Evolutionary conservation across 2,113 vertebrate genomes (phyloP).

Genomic region (Leucosticte australis): DNA sequence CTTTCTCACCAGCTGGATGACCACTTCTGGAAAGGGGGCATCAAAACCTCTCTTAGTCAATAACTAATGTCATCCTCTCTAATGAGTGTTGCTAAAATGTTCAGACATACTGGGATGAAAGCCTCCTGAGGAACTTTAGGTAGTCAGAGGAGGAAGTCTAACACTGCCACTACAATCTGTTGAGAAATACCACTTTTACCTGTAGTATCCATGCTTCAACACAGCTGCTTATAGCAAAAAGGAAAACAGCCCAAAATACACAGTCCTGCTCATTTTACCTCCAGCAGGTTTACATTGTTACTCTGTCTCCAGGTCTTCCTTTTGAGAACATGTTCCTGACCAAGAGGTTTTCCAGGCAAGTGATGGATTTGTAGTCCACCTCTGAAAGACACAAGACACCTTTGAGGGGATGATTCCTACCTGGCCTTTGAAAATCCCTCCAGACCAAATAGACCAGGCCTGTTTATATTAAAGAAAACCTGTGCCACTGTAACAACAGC

Average conservation of each 20-base stretch:
- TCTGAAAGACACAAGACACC: not conserved
- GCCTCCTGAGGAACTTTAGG: not conserved
- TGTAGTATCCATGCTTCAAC: not conserved
- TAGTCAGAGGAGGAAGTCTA: not conserved
- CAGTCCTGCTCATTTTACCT: not conserved
- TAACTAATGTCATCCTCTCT: not conserved
- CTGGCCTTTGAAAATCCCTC: not conserved
- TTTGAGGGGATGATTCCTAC: not conserved
- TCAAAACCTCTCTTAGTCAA: not conserved
- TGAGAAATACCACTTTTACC: not conserved
- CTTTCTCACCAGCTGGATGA: not conserved
- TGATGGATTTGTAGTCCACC: not conserved
- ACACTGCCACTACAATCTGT: not conserved
- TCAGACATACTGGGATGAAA: not conserved
- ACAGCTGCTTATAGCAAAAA: not conserved
- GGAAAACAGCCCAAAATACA: not conserved
- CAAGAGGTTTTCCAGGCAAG: not conserved
- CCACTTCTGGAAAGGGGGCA: not conserved
- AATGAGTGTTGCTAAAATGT: not conserved
- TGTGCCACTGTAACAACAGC: not conserved
- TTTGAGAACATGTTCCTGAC: not conserved
- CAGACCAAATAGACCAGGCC: not conserved
- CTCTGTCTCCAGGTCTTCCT: not conserved
- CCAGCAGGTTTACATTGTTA: not conserved
- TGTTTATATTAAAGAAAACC: not conserved